Evolutionary conservation across 23 tunicate genomes (phyloP).

Genomic region (Ciona savignyi): DNA sequence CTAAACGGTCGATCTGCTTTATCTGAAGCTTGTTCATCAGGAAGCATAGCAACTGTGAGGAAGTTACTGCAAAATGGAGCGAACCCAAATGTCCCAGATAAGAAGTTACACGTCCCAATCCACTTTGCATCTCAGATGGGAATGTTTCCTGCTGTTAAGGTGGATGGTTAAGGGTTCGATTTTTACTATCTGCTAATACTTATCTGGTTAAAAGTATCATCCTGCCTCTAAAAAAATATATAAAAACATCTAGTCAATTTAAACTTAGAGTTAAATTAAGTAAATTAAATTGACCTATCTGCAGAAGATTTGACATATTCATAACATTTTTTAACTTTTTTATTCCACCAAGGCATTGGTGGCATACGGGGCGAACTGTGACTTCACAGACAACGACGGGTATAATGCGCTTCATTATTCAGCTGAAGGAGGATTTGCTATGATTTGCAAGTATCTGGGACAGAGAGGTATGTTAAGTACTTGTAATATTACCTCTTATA

Average conservation of each 20-base stretch:
- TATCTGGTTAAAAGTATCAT: too few relatives aligned
- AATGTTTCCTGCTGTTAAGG: slow-evolving; percentile 55
- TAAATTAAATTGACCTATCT: too few relatives aligned
- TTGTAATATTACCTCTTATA: background rate
- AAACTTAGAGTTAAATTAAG: too few relatives aligned
- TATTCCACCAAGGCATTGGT: slow-evolving; percentile 79
- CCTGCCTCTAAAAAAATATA: too few relatives aligned
- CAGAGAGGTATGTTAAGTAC: slow-evolving; percentile 75
- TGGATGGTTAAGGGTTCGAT: background rate
- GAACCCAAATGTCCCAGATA: slow-evolving; percentile 68
- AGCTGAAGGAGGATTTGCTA: slow-evolving; percentile 71
- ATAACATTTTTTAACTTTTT: too few relatives aligned
- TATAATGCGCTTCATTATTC: slow-evolving; percentile 71
- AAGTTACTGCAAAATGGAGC: slow-evolving; percentile 73
- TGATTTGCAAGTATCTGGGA: slow-evolving; percentile 69
- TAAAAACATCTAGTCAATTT: too few relatives aligned
- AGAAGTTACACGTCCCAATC: slow-evolving; percentile 29
- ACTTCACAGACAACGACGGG: slow-evolving; percentile 28
- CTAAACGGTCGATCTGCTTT: slow-evolving; percentile 62
- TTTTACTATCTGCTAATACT: background rate
- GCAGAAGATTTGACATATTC: too few relatives aligned
- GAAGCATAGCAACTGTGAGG: slow-evolving; percentile 39
- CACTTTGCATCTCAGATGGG: slow-evolving; percentile 83
- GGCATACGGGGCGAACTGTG: slow-evolving; percentile 73
- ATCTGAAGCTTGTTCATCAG: slow-evolving; percentile 68